Percentiles rank a stretch among this genome's conserved stretches.
Evolutionary conservation across 2,113 vertebrate genomes (phyloP).

Genomic region (Accipiter cooperii): DNA sequence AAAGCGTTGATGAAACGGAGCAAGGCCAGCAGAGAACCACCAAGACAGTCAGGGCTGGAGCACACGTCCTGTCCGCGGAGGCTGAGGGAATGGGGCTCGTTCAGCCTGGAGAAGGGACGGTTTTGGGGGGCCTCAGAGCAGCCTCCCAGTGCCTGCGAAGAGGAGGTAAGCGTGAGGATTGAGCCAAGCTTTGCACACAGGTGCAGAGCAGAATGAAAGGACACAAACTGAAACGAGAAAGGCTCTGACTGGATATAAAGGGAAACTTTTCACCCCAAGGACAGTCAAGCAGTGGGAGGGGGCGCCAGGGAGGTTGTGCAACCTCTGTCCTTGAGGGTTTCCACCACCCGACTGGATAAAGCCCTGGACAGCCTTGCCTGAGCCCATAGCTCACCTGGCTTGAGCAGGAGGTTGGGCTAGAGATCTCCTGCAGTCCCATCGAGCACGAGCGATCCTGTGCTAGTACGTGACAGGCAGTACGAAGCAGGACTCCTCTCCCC

Average conservation of each 20-base stretch:
- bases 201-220: not conserved
- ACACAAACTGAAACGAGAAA: not conserved
- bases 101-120: not conserved
- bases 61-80: not conserved
- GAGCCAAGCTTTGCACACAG: not conserved
- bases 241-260: not conserved
- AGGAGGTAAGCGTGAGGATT: fast-evolving
- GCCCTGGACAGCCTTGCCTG: not conserved
- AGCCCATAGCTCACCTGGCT: not conserved
- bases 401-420: not conserved
- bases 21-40: not conserved
- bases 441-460: fast-evolving
- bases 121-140: not conserved
- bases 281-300: not conserved
- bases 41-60: not conserved
- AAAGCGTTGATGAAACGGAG: fast-evolving
- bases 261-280: not conserved
- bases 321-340: not conserved
- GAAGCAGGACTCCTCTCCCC: not conserved
- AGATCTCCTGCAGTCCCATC: not conserved
- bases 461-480: fast-evolving
- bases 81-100: not conserved
- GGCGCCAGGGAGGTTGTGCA: not conserved
- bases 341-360: not conserved
- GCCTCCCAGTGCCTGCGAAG: not conserved